These are phyloP conservation scores for Clupea harengus DNA, from an alignment of 2,113 vertebrate species.

Conservation along the genomic window DNA sequence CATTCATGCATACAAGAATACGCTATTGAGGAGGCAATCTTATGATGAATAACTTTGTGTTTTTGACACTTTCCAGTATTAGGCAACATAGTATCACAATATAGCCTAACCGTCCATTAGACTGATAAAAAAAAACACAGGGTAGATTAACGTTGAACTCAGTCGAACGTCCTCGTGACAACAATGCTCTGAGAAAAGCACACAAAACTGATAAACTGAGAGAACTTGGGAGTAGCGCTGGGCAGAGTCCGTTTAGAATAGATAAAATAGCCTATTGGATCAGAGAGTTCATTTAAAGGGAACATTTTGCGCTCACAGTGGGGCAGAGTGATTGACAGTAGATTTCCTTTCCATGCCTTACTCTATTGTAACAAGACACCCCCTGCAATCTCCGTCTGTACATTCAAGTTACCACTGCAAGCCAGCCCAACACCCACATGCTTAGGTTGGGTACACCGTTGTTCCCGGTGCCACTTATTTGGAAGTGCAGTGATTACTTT, in stretches of 20 bases:
- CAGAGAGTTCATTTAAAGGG: background rate
- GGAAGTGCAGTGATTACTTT: background rate
- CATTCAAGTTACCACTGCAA: background rate
- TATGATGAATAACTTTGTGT: too few relatives aligned
- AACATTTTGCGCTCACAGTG: background rate
- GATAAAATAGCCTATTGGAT: background rate
- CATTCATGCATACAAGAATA: too few relatives aligned
- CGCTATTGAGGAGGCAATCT: too few relatives aligned
- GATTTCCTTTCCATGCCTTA: background rate
- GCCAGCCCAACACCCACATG: background rate
- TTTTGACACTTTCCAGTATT: too few relatives aligned
- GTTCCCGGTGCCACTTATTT: background rate
- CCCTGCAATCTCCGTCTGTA: background rate
- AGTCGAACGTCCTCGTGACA: background rate
- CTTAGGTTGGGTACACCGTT: background rate
- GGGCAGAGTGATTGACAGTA: background rate
- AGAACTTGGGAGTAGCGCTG: background rate
- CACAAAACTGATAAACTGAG: background rate
- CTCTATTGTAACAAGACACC: slow-evolving; percentile 6
- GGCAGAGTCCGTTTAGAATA: background rate
- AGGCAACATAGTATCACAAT: too few relatives aligned
- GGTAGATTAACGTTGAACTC: background rate
- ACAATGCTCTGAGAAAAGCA: background rate
- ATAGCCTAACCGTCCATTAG: background rate
- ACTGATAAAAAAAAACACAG: background rate